These are phyloP conservation scores for Parelbella ahira DNA, from an alignment of 2,888 invertebrate genomes.

Conservation along the genomic window DNA sequence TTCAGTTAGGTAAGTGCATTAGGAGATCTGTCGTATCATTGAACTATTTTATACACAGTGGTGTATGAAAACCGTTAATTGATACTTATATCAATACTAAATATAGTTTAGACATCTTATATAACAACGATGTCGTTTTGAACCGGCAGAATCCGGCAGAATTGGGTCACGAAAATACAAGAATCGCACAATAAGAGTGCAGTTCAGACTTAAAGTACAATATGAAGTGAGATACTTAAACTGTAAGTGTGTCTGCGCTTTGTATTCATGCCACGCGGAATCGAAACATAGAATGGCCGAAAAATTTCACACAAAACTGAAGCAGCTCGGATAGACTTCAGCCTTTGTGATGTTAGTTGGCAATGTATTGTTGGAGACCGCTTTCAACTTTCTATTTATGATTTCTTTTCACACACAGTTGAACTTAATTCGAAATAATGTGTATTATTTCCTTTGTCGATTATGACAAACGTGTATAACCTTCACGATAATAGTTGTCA, in stretches of 20 bases:
- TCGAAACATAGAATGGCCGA: conserved; percentile 6
- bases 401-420: background rate
- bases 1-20: too few relatives aligned
- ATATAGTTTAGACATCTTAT: too few relatives aligned
- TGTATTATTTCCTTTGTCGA: too few relatives aligned
- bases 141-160: conserved; percentile 13
- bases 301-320: conserved; percentile 2
- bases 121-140: conserved; percentile 11
- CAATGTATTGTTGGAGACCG: background rate
- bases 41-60: too few relatives aligned
- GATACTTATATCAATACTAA: too few relatives aligned
- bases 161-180: conserved; percentile 22
- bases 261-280: conserved; percentile 15
- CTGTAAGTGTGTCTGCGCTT: conserved; percentile 10
- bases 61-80: too few relatives aligned
- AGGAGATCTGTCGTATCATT: too few relatives aligned
- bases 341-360: conserved; percentile 6
- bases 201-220: conserved; percentile 11
- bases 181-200: conserved; percentile 12
- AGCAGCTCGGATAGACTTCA: background rate
- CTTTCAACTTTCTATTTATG: conserved; percentile 1
- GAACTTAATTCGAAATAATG: too few relatives aligned
- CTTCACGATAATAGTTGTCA: too few relatives aligned
- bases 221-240: conserved; percentile 9
- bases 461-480: too few relatives aligned